Conservation (phyloP, 1,140 invertebrate species). For the Caerostris extrusa region DNA sequence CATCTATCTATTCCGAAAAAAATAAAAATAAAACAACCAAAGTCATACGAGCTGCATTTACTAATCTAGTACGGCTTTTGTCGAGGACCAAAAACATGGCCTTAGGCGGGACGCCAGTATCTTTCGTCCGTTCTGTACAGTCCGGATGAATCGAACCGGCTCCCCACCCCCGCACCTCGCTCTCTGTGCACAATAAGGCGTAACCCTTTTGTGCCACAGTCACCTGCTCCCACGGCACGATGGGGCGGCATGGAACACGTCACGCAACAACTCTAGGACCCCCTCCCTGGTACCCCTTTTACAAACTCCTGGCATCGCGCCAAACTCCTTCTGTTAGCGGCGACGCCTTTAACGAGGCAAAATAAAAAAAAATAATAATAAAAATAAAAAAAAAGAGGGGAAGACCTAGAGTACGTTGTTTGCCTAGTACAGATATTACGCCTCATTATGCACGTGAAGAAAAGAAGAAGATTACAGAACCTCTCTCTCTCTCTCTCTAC, state of each 20-base stretch:
- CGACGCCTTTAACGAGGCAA: constrained; percentile 77
- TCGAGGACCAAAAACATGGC: constrained; percentile 37
- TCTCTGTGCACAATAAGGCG: constrained; percentile 72
- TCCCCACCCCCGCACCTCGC: not conserved
- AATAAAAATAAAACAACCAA: not conserved
- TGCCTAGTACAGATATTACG: constrained; percentile 77
- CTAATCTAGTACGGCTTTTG: constrained; percentile 42
- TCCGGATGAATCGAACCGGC: constrained; percentile 50
- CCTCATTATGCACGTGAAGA: constrained; percentile 74
- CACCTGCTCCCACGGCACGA: constrained; percentile 72
- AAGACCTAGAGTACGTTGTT: constrained; percentile 66
- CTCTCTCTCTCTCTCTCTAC: not conserved
- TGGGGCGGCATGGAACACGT: constrained; percentile 46
- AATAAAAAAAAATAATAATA: constrained; percentile 40
- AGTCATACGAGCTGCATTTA: not conserved
- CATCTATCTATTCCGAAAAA: not conserved
- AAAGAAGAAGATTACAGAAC: constrained; percentile 18
- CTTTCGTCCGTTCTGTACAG: constrained; percentile 62
- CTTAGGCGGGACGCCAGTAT: constrained; percentile 51
- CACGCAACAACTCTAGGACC: constrained; percentile 59
- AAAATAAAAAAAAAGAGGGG: not conserved
- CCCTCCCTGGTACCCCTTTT: not conserved
- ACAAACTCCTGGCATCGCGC: constrained; percentile 61
- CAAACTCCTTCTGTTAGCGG: constrained; percentile 76
- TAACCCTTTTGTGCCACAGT: constrained; percentile 77